phyloP scores from a whole-genome alignment of 2,797 vertebrate genomes.

The Octomys mimax region DNA sequence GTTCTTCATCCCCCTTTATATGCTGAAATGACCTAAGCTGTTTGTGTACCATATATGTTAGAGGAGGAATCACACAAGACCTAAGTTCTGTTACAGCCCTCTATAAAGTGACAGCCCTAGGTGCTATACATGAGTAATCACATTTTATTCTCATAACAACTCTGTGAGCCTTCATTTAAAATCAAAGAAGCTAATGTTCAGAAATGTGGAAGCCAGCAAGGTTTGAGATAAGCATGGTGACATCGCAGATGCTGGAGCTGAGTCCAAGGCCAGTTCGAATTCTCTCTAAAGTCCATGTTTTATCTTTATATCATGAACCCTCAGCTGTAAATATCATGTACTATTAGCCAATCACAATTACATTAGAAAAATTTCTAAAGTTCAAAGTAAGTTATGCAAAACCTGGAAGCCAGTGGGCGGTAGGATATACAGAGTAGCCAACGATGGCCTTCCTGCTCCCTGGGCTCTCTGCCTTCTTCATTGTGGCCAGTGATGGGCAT shows the following conservation, averaged over 20 bases:
- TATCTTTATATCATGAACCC: not conserved
- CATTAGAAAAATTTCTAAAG: not conserved
- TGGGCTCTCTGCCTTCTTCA: not conserved
- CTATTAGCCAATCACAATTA: not conserved
- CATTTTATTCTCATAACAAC: not conserved
- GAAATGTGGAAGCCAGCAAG: not conserved
- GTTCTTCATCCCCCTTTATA: not conserved
- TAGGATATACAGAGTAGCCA: not conserved
- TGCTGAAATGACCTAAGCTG: not conserved
- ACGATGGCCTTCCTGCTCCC: not conserved
- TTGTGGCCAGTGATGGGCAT: not conserved
- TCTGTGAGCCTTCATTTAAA: not conserved
- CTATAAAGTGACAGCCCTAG: not conserved
- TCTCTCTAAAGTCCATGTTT: not conserved
- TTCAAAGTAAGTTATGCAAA: not conserved
- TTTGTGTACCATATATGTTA: not conserved
- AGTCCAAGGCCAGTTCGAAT: not conserved
- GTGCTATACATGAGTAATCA: not conserved
- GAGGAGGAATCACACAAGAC: not conserved
- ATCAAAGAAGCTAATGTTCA: not conserved
- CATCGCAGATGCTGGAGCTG: not conserved
- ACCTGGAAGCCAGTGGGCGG: not conserved
- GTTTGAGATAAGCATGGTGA: not conserved
- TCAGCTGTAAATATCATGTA: not conserved
- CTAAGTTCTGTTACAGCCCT: not conserved